Base-by-base conservation (phyloP, 2,888 invertebrate genomes). In the Eupithecia vulgata region DNA sequence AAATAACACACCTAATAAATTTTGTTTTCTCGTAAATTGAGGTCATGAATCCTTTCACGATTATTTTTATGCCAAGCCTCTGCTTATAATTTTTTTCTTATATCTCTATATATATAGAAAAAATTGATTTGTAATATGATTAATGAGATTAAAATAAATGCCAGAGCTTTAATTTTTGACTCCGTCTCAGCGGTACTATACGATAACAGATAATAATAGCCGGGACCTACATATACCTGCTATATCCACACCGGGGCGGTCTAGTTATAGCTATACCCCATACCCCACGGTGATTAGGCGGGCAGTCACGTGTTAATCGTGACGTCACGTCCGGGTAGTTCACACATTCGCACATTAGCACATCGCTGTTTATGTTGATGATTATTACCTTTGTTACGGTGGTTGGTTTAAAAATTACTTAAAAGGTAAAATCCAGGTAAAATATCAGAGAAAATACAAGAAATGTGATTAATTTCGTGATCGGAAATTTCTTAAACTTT, bases 271-370 rank as follows among this genome's bases (percentile, higher is more conserved):
- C 21, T 21, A 59, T 25, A 15, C 15, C 59, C 15, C 30, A 59
- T 59, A 15, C 40, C 65, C 37, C 83, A 68, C 70, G 74, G 78
- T 79, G 82, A 85, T 88, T 88, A 87, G 76, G 81, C 70, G 79
- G 80, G 78, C 74, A 81, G 86, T 89, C 91, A 91, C 91, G 91
- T 88, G 75, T 76, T 89, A 87, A 89, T 89, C 86, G 85, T 87
- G 87, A 86, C 83, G 85, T 86, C 89, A 88, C 89, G 87, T 82
- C 75, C 82, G 74, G 77, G 80, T 83, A 82, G 86, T 88, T 88
- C 83, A 76, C 89, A 84, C 88, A 86, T 90, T 90, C 81, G 85
- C 90, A 89, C 90, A 83, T 88, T 78, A 75, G 68, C 82, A 82
- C 81, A 81, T 75, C 68, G 68, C 40, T 72, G 73, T 79, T 71